A percentile compares a stretch with the other conserved stretches of the same genome.
These are phyloP conservation scores for Lethenteron camtschaticum DNA, from an alignment of 2,113 vertebrate genomes.

Conservation along the genomic window DNA sequence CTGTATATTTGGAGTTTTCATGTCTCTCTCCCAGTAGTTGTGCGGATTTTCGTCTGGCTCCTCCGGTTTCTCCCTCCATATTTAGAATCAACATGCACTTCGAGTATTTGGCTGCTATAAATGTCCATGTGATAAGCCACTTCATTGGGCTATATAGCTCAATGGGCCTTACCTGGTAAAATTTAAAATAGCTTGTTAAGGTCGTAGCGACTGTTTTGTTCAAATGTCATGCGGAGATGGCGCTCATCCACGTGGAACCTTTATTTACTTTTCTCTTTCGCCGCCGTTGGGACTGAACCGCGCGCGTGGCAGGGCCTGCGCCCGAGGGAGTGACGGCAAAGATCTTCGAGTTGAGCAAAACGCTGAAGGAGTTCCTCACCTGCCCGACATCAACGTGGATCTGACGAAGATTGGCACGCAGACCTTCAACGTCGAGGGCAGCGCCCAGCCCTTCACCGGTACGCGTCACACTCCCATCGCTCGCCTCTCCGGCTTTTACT, in stretches of 20 bases:
- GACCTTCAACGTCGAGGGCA: slow-evolving; percentile 86
- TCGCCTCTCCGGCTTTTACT: neutral
- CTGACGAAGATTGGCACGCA: slow-evolving; percentile 63
- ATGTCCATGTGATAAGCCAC: no score
- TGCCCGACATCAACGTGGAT: slow-evolving; percentile 73
- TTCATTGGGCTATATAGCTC: neutral
- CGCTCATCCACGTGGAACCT: neutral
- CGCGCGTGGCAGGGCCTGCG: slow-evolving; percentile 45
- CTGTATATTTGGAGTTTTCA: no score
- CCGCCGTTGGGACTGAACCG: neutral
- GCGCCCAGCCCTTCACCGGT: slow-evolving; percentile 82
- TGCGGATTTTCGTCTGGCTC: no score
- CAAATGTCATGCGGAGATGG: neutral
- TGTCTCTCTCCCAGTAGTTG: no score
- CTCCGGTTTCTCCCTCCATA: no score
- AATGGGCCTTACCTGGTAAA: neutral
- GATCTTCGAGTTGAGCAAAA: slow-evolving; percentile 88
- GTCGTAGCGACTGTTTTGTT: neutral
- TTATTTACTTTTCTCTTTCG: neutral
- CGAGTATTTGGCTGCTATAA: no score
- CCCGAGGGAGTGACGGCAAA: slow-evolving; percentile 78
- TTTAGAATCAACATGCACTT: no score
- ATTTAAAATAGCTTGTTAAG: neutral
- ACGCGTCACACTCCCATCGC: slow-evolving; percentile 9
- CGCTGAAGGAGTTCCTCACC: slow-evolving; percentile 70